Percentiles rank a stretch among this genome's conserved stretches.
Conservation (phyloP, 2,888 invertebrate species). For the Dynastes tityus region DNA sequence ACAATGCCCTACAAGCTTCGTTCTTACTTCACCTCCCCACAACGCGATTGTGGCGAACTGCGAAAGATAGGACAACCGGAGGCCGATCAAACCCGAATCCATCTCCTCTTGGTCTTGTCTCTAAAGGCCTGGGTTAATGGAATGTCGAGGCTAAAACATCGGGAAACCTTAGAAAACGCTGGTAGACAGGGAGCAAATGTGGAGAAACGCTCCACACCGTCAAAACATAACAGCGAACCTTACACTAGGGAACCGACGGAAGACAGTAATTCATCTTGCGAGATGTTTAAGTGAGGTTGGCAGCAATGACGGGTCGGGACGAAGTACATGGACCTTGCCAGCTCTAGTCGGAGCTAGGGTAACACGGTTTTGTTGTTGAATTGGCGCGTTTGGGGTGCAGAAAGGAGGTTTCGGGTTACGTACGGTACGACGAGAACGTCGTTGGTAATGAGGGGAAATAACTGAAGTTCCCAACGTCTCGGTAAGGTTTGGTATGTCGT, state of each 20-base stretch:
- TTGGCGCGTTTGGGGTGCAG: background rate
- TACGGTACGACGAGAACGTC: background rate
- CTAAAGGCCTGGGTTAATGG: slow-evolving; percentile 21
- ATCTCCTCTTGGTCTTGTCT: slow-evolving; percentile 7
- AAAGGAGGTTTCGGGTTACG: slow-evolving; percentile 2
- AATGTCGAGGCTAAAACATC: background rate
- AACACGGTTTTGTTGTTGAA: background rate
- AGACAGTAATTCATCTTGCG: slow-evolving; percentile 34
- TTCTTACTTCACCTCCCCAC: background rate
- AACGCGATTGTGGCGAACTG: background rate
- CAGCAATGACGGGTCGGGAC: background rate
- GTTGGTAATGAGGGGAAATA: background rate
- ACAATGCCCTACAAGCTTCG: background rate
- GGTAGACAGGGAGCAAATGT: background rate
- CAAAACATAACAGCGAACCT: slow-evolving; percentile 1
- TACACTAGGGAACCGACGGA: background rate
- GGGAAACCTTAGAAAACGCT: background rate
- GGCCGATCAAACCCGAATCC: slow-evolving; percentile 23
- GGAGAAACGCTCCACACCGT: background rate
- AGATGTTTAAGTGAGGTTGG: slow-evolving; percentile 16
- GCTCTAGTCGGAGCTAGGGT: background rate
- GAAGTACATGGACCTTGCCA: background rate
- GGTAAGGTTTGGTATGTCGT: too few relatives aligned
- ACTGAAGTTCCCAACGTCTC: too few relatives aligned
- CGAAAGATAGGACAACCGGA: slow-evolving; percentile 13